Conservation (phyloP, 2,113 vertebrate species). For the Paraplagusia blochii region DNA sequence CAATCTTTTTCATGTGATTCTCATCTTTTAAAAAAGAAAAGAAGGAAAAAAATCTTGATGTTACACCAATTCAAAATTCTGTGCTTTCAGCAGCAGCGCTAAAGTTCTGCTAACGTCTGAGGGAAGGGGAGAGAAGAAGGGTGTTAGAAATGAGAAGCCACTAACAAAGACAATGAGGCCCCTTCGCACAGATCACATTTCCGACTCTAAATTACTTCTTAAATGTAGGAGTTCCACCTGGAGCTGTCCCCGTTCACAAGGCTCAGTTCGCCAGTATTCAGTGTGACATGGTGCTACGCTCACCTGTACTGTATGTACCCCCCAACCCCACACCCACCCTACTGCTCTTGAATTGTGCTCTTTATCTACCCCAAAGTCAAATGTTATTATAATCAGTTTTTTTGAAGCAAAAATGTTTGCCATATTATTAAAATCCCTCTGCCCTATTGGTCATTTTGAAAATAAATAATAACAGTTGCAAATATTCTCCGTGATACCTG, state of each 20-base stretch:
- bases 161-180: conserved; percentile 6
- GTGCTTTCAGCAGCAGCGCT: conserved; percentile 21
- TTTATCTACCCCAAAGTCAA: conserved; percentile 71
- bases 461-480: conserved; percentile 68
- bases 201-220: conserved; percentile 46
- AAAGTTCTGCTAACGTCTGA: conserved; percentile 10
- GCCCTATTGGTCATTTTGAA: conserved; percentile 67
- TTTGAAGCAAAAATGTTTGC: conserved; percentile 71
- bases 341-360: conserved; percentile 69
- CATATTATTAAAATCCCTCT: conserved; percentile 53
- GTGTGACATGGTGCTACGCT: conserved; percentile 74
- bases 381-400: conserved; percentile 68
- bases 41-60: conserved; percentile 22
- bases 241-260: conserved; percentile 62
- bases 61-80: conserved; percentile 23
- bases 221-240: conserved; percentile 44
- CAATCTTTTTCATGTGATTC: conserved; percentile 33
- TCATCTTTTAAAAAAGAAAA: conserved; percentile 21
- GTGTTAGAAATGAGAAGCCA: conserved; percentile 39
- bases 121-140: conserved; percentile 1
- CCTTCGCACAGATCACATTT: conserved; percentile 40
- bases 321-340: conserved; percentile 27
- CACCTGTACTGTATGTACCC: conserved; percentile 66
- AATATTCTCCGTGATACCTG: conserved; percentile 50
- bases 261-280: conserved; percentile 66